Evolutionary conservation across 2,113 vertebrate species (phyloP).

Genomic region (Ophthalmolycus amberensis): DNA sequence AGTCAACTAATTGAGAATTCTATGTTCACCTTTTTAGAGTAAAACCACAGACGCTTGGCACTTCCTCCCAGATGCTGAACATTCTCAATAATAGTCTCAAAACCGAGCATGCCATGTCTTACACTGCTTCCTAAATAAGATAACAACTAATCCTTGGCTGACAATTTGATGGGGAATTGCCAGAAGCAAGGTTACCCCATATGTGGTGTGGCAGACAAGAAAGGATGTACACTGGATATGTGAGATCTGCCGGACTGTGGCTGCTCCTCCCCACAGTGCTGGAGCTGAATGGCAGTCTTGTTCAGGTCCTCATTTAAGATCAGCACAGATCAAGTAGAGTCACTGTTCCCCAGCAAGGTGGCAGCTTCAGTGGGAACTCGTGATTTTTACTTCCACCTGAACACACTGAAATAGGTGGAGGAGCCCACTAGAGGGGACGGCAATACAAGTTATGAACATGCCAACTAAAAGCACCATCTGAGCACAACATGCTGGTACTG

Average conservation of each 20-base stretch:
- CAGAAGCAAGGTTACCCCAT: slow-evolving; percentile 18
- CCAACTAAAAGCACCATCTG: not conserved
- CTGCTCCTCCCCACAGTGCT: slow-evolving; percentile 4
- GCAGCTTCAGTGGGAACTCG: slow-evolving; percentile 6
- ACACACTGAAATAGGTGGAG: not conserved
- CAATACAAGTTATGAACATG: not conserved
- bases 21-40: slow-evolving; percentile 8
- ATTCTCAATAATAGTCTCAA: not conserved
- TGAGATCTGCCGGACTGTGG: slow-evolving; percentile 13
- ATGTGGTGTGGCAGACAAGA: slow-evolving; percentile 29
- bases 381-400: not conserved
- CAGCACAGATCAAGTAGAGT: slow-evolving; percentile 28
- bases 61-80: slow-evolving; percentile 4
- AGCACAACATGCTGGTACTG: not conserved
- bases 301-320: slow-evolving; percentile 48
- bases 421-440: not conserved
- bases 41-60: slow-evolving; percentile 1
- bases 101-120: not conserved
- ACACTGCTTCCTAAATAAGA: not conserved
- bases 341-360: slow-evolving; percentile 6
- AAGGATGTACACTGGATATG: slow-evolving; percentile 14
- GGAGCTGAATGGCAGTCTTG: slow-evolving; percentile 39
- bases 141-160: slow-evolving; percentile 14
- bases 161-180: slow-evolving; percentile 53
- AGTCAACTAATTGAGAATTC: slow-evolving; percentile 6